Base-by-base conservation (phyloP, 2,888 invertebrate species). In the Dicyrtomina minuta region DNA sequence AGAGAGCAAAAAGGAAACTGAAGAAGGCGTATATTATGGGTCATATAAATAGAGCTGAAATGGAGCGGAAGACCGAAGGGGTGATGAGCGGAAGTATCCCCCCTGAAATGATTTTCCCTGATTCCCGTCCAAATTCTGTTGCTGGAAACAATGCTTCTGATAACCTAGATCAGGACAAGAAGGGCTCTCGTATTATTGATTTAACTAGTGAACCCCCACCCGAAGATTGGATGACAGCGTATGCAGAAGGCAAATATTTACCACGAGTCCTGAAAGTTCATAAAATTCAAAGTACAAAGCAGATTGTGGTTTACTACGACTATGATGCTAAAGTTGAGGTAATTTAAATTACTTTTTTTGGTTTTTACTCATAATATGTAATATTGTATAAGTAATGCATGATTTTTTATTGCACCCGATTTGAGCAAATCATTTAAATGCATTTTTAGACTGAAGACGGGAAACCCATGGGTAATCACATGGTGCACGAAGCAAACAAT, bases 191-290 rank as follows among this genome's bases (percentile, higher is more conserved):
- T 17, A 20, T 67, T 6, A 20, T 56, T 13, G 67, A 67, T 26
- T 49, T 67, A 27, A 49, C 67, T 5, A 33, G 33, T 12, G 67
- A 67, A 24, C 67, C 67, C 13, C 67, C 67, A 10, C 67, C 67
- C 4, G 22, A 41, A 17, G 24, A 15, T n/a, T 67, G 67, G 67
- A 8, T 59, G 3, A 39, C n/a, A 17, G 59, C 59, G 2, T 67
- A 59, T 24, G 10, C 22, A 10, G 43, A 41, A 33, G 55, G 55
- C 13, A n/a, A 15, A 22, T n/a, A 22, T n/a, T 41, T 66, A 39
- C 53, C 53, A 1, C 8, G 66, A 15, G 41, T 53, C 2, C 8
- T 66, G 39, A 53, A 55, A 22, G 26, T 55, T 8, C 26, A 20
- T 15, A 39, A 39, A 12, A 12, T 13, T 26, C 27, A 49, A 12